Evolutionary conservation across 1,140 invertebrate species (phyloP).

Genomic region (Nephotettix cincticeps): DNA sequence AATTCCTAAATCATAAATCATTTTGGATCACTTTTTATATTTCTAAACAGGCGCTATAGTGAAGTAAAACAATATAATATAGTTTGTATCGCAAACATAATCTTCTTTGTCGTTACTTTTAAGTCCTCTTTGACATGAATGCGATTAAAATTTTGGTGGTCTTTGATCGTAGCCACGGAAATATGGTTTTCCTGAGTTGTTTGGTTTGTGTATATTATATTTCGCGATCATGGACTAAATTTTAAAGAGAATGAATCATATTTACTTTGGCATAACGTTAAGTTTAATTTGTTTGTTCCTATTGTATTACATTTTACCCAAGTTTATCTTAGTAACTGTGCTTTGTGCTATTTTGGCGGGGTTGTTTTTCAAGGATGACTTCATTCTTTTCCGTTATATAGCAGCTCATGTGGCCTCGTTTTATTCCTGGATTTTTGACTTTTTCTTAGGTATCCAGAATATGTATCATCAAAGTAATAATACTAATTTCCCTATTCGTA

Average conservation of each 20-base stretch:
- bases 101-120: too few relatives aligned
- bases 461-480: slow-evolving; percentile 18
- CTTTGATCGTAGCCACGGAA: too few relatives aligned
- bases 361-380: slow-evolving; percentile 14
- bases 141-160: too few relatives aligned
- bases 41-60: too few relatives aligned
- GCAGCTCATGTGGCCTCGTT: slow-evolving; percentile 16
- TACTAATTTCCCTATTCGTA: slow-evolving; percentile 1
- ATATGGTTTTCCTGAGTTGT: too few relatives aligned
- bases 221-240: neutral
- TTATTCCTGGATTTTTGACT: slow-evolving; percentile 1
- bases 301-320: neutral
- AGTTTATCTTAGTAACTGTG: neutral
- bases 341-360: slow-evolving; percentile 6
- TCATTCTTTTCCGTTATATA: slow-evolving; percentile 16
- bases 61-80: too few relatives aligned
- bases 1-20: too few relatives aligned
- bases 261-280: neutral
- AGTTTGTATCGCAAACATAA: too few relatives aligned
- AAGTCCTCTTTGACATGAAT: too few relatives aligned
- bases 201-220: neutral
- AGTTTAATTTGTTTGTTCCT: slow-evolving; percentile 5
- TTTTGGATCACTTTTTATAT: too few relatives aligned
- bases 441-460: neutral
- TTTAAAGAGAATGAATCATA: slow-evolving; percentile 18